phyloP scores from a whole-genome alignment of 2,797 vertebrate genomes.

The Myotis planiceps region DNA sequence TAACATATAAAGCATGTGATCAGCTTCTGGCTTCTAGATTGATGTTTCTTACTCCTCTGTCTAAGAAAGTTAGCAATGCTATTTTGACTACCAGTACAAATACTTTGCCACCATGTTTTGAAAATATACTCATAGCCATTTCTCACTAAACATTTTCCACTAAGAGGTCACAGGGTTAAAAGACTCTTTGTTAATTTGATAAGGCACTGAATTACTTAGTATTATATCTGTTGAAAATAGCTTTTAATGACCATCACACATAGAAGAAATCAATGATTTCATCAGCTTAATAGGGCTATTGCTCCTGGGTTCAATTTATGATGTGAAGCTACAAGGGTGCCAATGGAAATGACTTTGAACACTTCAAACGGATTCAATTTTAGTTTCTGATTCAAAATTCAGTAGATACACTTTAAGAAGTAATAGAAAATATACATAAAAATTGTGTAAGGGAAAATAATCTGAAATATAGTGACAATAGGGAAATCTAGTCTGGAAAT shows the following conservation, averaged over 20 bases:
- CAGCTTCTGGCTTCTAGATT: background rate
- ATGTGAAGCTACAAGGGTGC: constrained; percentile 10
- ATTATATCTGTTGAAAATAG: constrained; percentile 69
- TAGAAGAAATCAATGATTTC: constrained; percentile 75
- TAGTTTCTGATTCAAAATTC: constrained; percentile 68
- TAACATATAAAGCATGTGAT: background rate
- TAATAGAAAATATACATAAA: constrained; percentile 51
- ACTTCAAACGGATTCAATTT: constrained; percentile 68
- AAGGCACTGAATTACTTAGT: constrained; percentile 61
- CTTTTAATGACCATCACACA: constrained; percentile 66
- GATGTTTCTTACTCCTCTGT: background rate
- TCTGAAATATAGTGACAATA: background rate
- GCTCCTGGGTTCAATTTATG: constrained; percentile 58
- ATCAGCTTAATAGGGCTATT: constrained; percentile 65
- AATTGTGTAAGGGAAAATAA: constrained; percentile 15
- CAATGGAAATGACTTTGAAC: constrained; percentile 58
- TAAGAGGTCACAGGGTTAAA: constrained; percentile 55
- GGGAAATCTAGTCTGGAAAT: background rate
- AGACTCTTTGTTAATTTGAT: constrained; percentile 74
- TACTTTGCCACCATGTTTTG: constrained; percentile 30
- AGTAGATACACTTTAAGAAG: constrained; percentile 40
- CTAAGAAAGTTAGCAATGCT: constrained; percentile 29
- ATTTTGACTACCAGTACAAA: constrained; percentile 40
- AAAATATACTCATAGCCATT: constrained; percentile 49
- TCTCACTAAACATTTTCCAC: constrained; percentile 58